Base-by-base conservation (phyloP, 2,797 vertebrate genomes). In the Myotis planiceps region DNA sequence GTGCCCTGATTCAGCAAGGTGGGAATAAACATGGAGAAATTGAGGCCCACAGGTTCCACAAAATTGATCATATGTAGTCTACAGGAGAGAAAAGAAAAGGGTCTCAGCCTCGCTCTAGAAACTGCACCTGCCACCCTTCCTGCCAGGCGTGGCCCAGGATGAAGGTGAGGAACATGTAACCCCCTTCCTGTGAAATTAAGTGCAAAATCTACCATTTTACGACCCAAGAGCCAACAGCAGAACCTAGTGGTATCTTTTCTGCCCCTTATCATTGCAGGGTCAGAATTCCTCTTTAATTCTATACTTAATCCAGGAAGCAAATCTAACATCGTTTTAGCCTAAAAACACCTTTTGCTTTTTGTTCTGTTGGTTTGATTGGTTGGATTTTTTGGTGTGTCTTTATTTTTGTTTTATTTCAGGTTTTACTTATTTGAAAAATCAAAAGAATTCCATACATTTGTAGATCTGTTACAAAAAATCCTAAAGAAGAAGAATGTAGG, bases 1-100 rank as follows among this genome's bases (percentile, higher is more conserved):
- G 99, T 99, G 98, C 99, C 98, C 98, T 98, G 99, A 97, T 74
- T 98, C 98, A 98, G 95, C 98, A 99, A 97, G 97, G 99, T 99
- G 75, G 99, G 99, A 71, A 99, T 90, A 99, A 99, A 99, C 99
- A 99, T 99, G 98, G 32, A 98, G 99, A 93, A 99, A 98, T 99
- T 99, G 79, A 99, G 97, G 98, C 98, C 97, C 83, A 99, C 18
- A 45, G 99, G 98, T 92, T 99, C 99, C 98, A 90, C 78, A 97
- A 96, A 97, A 98, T 6, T 97, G 98, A 95, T 93, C 97, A 96
- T 68, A 96, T 93, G 98, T 63, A 49, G 72, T 97, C 98, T 99
- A 99, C 76, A 98, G 98, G 97, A 98, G 95, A 99, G 97, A 99
- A 98, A 98, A 97, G 97, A 99, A 93, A 98, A 97, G 97, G 88